Conservation (phyloP, 2,113 vertebrate genomes). For the Corythaeola cristata region DNA sequence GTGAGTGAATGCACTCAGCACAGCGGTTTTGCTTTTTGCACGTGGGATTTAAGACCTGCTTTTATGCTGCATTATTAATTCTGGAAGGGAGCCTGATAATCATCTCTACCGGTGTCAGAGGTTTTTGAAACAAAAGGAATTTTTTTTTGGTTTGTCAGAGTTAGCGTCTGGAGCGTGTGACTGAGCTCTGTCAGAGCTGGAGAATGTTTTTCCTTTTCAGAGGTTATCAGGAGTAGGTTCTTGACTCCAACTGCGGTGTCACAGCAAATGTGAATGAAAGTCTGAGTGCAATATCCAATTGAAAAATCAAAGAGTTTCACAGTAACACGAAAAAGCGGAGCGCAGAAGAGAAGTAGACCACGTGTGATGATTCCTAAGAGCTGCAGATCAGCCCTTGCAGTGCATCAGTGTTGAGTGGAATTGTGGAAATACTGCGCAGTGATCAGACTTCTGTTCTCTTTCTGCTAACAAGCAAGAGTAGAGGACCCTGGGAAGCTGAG, state of each 20-base stretch:
- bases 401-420: neutral
- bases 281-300: accelerated
- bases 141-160: neutral
- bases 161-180: neutral
- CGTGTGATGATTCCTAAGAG: neutral
- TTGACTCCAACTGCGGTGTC: neutral
- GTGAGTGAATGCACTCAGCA: no score
- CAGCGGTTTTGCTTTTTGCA: neutral
- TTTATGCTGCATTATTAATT: neutral
- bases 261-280: neutral
- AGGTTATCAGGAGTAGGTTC: neutral
- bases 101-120: neutral
- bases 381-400: neutral
- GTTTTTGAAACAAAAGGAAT: neutral
- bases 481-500: neutral
- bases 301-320: neutral
- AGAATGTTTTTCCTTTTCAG: neutral
- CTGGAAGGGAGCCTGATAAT: neutral
- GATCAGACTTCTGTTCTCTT: neutral
- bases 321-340: no score
- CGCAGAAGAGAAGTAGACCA: neutral
- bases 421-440: neutral
- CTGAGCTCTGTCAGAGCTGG: neutral
- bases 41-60: neutral
- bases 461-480: neutral